Percentiles rank a stretch among this genome's conserved stretches.
These are phyloP conservation scores for Poicephalus meyeri DNA, from an alignment of 2,113 vertebrate genomes.

Conservation along the genomic window DNA sequence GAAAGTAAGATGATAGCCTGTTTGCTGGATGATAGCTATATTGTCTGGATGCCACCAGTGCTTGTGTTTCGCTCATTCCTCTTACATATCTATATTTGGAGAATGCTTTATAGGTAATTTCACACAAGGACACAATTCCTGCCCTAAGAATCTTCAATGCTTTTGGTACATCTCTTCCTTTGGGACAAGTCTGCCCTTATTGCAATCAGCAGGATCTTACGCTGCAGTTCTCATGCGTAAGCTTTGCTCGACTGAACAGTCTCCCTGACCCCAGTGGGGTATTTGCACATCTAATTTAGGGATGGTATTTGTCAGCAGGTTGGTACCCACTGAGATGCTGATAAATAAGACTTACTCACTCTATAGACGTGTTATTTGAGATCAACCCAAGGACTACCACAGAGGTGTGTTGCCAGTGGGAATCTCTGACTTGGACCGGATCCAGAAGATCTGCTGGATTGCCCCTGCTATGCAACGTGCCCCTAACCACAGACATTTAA, in stretches of 20 bases:
- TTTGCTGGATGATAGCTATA: neutral
- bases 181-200: neutral
- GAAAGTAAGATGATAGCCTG: neutral
- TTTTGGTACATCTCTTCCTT: neutral
- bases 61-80: neutral
- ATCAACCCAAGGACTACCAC: neutral
- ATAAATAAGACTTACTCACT: neutral
- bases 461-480: fast-evolving
- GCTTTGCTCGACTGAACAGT: neutral
- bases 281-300: neutral
- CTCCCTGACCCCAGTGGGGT: neutral
- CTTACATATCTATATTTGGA: neutral
- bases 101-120: neutral
- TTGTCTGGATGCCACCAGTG: neutral
- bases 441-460: neutral
- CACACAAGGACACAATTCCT: neutral
- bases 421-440: neutral
- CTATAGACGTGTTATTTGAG: neutral
- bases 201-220: neutral
- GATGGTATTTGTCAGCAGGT: neutral
- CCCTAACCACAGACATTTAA: fast-evolving
- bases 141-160: neutral
- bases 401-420: fast-evolving
- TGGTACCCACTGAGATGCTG: neutral
- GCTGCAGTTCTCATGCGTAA: neutral